Percentiles rank a stretch among this genome's conserved stretches.
phyloP scores from a whole-genome alignment of 2,797 vertebrate genomes.

The Carapus acus region DNA sequence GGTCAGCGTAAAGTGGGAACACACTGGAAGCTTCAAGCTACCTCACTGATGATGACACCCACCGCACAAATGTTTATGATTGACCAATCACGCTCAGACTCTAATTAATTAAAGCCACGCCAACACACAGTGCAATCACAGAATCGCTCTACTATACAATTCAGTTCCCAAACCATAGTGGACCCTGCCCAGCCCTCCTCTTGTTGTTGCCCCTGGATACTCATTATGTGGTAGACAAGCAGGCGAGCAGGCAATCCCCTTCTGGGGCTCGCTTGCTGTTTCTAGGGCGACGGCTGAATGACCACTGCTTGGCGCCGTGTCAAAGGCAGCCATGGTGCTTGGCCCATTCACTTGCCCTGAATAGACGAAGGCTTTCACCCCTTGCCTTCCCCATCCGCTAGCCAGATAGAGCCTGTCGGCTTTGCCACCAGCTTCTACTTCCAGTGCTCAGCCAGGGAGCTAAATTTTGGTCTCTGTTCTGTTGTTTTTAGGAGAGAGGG shows the following conservation, averaged over 20 bases:
- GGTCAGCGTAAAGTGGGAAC: constrained; percentile 43
- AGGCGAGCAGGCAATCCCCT: constrained; percentile 48
- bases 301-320: constrained; percentile 62
- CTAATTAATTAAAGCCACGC: constrained; percentile 28
- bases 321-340: constrained; percentile 59
- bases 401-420: constrained; percentile 45
- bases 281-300: constrained; percentile 70
- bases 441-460: constrained; percentile 40
- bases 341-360: constrained; percentile 61
- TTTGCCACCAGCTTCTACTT: constrained; percentile 47
- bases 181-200: constrained; percentile 30
- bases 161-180: constrained; percentile 33
- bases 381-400: constrained; percentile 65
- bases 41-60: constrained; percentile 38
- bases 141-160: constrained; percentile 47
- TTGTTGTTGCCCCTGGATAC: constrained; percentile 59
- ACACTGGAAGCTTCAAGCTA: constrained; percentile 45
- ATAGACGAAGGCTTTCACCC: constrained; percentile 63
- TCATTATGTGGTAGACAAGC: constrained; percentile 46
- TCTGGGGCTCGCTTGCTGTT: constrained; percentile 64
- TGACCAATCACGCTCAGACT: constrained; percentile 39
- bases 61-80: constrained; percentile 34
- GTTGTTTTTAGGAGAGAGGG: constrained; percentile 79
- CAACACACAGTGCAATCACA: constrained; percentile 23
- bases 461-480: constrained; percentile 48